A percentile compares a stretch with the other conserved stretches of the same genome.
Conservation (phyloP, 2,888 invertebrate species). For the Agelastica alni region DNA sequence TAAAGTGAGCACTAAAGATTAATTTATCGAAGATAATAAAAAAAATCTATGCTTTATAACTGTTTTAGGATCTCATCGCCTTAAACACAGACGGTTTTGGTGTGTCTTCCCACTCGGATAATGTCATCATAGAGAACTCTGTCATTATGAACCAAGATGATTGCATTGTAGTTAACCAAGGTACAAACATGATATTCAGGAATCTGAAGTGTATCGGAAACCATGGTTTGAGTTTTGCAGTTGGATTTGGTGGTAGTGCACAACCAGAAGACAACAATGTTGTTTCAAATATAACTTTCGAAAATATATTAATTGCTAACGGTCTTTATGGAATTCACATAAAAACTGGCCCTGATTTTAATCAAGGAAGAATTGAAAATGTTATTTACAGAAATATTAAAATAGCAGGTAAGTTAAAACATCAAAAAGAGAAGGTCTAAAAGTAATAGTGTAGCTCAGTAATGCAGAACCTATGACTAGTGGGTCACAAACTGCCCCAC, state of each 20-base stretch:
- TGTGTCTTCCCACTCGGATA: slow-evolving; percentile 9
- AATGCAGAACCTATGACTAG: too few relatives aligned
- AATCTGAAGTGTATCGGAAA: slow-evolving; percentile 24
- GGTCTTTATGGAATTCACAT: slow-evolving; percentile 23
- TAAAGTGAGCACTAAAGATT: too few relatives aligned
- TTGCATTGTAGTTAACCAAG: slow-evolving; percentile 20
- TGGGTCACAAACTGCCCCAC: too few relatives aligned
- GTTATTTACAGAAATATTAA: slow-evolving; percentile 21
- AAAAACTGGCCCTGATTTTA: slow-evolving; percentile 18
- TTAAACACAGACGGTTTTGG: slow-evolving; percentile 33
- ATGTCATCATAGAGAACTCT: slow-evolving; percentile 21
- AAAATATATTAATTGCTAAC: slow-evolving; percentile 14
- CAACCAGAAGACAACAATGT: slow-evolving; percentile 5
- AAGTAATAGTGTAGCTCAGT: too few relatives aligned
- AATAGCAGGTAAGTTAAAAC: slow-evolving; percentile 22
- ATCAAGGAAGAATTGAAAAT: slow-evolving; percentile 18
- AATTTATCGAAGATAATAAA: slow-evolving; percentile 12
- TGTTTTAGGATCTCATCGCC: slow-evolving; percentile 16
- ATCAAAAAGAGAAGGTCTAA: too few relatives aligned
- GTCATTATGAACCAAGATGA: slow-evolving; percentile 28
- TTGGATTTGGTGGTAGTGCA: slow-evolving; percentile 7
- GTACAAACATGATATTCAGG: slow-evolving; percentile 19
- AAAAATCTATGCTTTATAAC: neutral
- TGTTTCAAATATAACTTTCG: slow-evolving; percentile 18
- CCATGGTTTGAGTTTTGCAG: slow-evolving; percentile 25